Base-by-base conservation (phyloP, 2,888 invertebrate genomes). In the Drosophila colorata region DNA sequence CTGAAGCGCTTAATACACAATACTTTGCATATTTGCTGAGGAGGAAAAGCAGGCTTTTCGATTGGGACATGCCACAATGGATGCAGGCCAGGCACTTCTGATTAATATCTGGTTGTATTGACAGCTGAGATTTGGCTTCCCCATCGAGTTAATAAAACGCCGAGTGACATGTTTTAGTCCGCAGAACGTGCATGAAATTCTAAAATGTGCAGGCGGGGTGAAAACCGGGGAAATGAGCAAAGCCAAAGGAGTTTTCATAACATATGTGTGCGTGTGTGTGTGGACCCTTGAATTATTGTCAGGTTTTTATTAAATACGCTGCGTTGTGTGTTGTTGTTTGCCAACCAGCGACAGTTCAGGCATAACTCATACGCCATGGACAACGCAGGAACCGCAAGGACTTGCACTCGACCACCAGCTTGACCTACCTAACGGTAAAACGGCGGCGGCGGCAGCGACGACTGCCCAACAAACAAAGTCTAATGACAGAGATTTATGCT, bases 401-500 rank as follows among this genome's bases (percentile, higher is more conserved):
- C 58, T 47, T 51, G 35, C 38, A 49, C 37, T 59, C 64, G 59
- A 67, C 64, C 75, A 69, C 41, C 59, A 48, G 58, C 48, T 70
- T 58, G 58, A 59, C 68, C 68, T 33, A 55, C 44, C 72, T 44
- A 48, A 46, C n/a, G 35, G 44, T 40, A 44, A 33, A 46, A 28
- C 8, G 40, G n/a, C n/a, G 52, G 37, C 28, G 53, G 37, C 38
- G 40, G 48, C 48, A 40, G 23, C 44, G 37, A 20, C 48, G 37
- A 56, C 64, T 59, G 75, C 25, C 64, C 82, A 82, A 78, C 83
- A 83, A 86, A 88, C 87, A 88, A 80, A 83, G 83, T 88, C 83
- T 83, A 83, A 83, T 83, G 84, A 88, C 88, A 88, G 84, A 80
- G 83, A 83, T 83, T 83, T 83, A 83, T 83, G 84, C 77, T 83